These are phyloP conservation scores for Accipiter virgatus DNA, from an alignment of 2,113 vertebrate species.

Conservation along the genomic window DNA sequence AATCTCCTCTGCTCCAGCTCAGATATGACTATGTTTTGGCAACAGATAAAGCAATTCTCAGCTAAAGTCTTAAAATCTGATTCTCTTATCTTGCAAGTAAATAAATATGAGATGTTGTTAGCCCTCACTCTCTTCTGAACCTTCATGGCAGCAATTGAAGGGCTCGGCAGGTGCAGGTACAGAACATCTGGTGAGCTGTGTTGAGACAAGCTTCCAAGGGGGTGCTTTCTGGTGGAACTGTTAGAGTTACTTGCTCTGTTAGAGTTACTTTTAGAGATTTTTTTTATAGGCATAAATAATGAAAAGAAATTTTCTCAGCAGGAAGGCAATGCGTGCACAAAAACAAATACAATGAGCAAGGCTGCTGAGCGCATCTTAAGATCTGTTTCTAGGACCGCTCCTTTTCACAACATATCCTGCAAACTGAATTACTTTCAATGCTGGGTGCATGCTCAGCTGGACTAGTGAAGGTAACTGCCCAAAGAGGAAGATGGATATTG, in stretches of 20 bases:
- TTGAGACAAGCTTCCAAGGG: not conserved
- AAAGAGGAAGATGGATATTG: not conserved
- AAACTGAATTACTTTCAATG: not conserved
- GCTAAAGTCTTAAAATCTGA: not conserved
- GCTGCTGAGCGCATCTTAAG: not conserved
- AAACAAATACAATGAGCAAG: not conserved
- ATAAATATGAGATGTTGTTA: not conserved
- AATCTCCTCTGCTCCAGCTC: not conserved
- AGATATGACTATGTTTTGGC: not conserved
- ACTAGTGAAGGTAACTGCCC: not conserved
- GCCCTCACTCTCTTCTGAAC: not conserved
- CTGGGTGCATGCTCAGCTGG: not conserved
- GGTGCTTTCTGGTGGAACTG: not conserved
- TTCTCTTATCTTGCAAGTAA: not conserved
- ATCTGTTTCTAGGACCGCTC: not conserved
- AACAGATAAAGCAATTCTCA: not conserved
- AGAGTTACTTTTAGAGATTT: not conserved
- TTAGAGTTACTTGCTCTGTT: not conserved
- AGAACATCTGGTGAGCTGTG: constrained; percentile 16
- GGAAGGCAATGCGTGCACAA: not conserved
- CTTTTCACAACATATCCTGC: not conserved
- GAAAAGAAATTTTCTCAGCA: not conserved
- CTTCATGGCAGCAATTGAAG: not conserved
- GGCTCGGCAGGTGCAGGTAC: not conserved
- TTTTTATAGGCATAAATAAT: not conserved